A percentile compares a stretch with the other conserved stretches of the same genome.
Evolutionary conservation across 2,113 vertebrate species (phyloP).

Genomic region (Tetrao urogallus): DNA sequence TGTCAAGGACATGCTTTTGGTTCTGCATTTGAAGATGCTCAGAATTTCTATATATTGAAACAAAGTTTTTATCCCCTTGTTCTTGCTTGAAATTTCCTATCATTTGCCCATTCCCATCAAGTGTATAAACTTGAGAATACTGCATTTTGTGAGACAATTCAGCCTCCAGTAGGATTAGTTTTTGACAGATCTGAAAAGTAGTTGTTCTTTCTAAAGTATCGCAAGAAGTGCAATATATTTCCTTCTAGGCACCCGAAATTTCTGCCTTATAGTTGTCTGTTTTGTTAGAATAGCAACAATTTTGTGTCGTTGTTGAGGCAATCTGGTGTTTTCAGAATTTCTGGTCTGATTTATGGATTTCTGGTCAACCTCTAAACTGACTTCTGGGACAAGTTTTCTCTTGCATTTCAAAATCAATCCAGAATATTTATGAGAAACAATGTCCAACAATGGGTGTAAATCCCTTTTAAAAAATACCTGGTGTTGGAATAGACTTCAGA

Average conservation of each 20-base stretch:
- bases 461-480: neutral
- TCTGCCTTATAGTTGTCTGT: neutral
- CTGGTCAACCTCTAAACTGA: neutral
- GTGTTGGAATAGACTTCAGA: neutral
- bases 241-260: neutral
- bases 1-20: neutral
- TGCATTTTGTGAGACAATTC: neutral
- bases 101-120: neutral
- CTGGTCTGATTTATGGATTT: neutral
- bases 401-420: neutral
- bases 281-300: neutral
- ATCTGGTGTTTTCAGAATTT: neutral
- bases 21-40: neutral
- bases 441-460: fast-evolving
- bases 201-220: neutral
- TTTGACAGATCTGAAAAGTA: neutral
- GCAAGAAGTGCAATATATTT: neutral
- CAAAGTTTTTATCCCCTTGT: neutral
- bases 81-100: neutral
- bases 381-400: neutral
- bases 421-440: neutral
- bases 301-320: neutral
- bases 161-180: neutral
- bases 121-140: neutral
- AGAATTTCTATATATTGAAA: neutral